A percentile compares a stretch with the other conserved stretches of the same genome.
Evolutionary conservation across 2,888 invertebrate genomes (phyloP).

Genomic region (Brassicogethes aeneus): DNA sequence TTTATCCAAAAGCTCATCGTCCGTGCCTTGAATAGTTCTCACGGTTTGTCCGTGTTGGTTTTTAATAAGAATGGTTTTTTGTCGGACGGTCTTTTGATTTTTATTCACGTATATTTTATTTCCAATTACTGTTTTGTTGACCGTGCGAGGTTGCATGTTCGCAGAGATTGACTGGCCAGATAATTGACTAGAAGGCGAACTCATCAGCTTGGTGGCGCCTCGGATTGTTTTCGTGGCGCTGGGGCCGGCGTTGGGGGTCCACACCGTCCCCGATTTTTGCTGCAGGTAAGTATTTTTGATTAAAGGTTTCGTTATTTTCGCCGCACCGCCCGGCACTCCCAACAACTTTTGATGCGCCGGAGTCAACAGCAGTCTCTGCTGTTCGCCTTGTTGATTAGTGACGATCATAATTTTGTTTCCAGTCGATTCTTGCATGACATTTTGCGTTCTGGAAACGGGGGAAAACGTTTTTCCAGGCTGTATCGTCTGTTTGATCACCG

Average conservation of each 20-base stretch:
- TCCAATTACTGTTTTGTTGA: slow-evolving; percentile 6
- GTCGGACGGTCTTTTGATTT: slow-evolving; percentile 9
- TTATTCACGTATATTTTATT: slow-evolving; percentile 13
- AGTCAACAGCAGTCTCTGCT: slow-evolving; percentile 50
- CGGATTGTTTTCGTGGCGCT: background rate
- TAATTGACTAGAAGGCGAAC: background rate
- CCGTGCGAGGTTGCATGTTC: slow-evolving; percentile 7
- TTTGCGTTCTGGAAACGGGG: no score
- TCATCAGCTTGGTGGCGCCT: background rate
- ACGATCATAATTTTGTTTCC: slow-evolving; percentile 55
- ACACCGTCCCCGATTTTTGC: background rate
- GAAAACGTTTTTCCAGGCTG: no score
- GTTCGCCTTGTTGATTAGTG: slow-evolving; percentile 53
- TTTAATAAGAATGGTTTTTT: slow-evolving; percentile 37
- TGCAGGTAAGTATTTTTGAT: background rate
- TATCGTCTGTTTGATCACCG: background rate
- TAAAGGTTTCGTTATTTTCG: slow-evolving; percentile 8
- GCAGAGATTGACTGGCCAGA: background rate
- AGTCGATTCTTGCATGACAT: slow-evolving; percentile 26
- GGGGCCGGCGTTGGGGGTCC: background rate
- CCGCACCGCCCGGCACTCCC: slow-evolving; percentile 42
- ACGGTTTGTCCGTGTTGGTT: slow-evolving; percentile 38
- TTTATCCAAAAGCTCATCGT: slow-evolving; percentile 32
- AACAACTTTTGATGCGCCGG: slow-evolving; percentile 52
- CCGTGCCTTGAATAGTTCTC: slow-evolving; percentile 31